These are phyloP conservation scores for Ditylenchus dipsaci DNA, from an alignment of 1,140 invertebrate species.

Conservation along the genomic window DNA sequence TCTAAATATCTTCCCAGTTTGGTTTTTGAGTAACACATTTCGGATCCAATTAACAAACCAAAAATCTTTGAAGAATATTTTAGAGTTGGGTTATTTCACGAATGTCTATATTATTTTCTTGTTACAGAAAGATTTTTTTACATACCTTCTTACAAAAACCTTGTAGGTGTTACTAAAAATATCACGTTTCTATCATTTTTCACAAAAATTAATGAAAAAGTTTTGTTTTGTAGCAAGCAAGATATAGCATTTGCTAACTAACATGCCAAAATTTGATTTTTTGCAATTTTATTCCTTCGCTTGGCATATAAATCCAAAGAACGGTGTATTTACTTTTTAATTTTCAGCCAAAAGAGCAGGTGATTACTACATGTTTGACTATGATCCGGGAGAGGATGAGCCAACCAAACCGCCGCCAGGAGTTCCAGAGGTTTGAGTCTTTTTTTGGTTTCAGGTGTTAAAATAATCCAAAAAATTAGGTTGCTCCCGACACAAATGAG, in stretches of 20 bases:
- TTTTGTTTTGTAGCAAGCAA: background rate
- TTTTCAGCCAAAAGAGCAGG: slow-evolving; percentile 56
- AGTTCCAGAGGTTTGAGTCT: too few relatives aligned
- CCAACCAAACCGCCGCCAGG: slow-evolving; percentile 14
- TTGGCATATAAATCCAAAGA: background rate
- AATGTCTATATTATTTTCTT: too few relatives aligned
- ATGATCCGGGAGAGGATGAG: slow-evolving; percentile 47
- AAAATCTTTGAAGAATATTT: too few relatives aligned
- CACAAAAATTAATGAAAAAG: background rate
- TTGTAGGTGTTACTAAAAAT: too few relatives aligned
- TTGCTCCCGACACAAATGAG: slow-evolving; percentile 50
- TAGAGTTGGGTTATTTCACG: too few relatives aligned
- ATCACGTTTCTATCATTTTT: too few relatives aligned
- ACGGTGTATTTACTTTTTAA: background rate
- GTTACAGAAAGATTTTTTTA: too few relatives aligned
- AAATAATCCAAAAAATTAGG: slow-evolving; percentile 29
- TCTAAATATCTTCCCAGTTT: too few relatives aligned
- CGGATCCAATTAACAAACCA: too few relatives aligned
- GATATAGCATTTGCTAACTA: too few relatives aligned
- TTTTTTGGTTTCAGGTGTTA: slow-evolving; percentile 32
- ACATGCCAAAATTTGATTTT: too few relatives aligned
- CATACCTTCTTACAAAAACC: background rate
- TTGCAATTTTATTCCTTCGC: background rate
- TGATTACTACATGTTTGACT: slow-evolving; percentile 59
- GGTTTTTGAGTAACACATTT: too few relatives aligned